A percentile compares a stretch with the other conserved stretches of the same genome.
These are phyloP conservation scores for Sphenodon punctatus DNA, from an alignment of 2,797 vertebrate genomes.

Conservation along the genomic window DNA sequence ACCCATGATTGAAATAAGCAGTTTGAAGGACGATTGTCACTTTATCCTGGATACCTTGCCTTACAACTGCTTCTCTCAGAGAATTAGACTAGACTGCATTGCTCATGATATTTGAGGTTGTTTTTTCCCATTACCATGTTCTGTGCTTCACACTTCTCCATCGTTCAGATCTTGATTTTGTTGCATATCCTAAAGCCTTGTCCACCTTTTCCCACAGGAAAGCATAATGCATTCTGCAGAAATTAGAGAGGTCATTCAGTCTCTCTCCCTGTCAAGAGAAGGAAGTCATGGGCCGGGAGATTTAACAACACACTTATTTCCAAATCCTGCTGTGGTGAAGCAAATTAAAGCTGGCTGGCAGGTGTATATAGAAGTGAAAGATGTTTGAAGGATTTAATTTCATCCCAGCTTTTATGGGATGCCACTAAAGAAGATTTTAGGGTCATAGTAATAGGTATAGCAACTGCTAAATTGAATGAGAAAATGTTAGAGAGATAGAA, in stretches of 20 bases:
- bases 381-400: slow-evolving; percentile 30
- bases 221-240: neutral
- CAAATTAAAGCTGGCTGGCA: slow-evolving; percentile 33
- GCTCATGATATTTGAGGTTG: neutral
- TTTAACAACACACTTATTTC: slow-evolving; percentile 45
- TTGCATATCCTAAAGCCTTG: neutral
- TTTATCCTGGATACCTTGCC: too few relatives aligned
- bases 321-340: slow-evolving; percentile 5
- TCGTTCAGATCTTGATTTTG: neutral
- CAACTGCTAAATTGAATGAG: neutral
- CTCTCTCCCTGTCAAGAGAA: slow-evolving; percentile 29
- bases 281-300: slow-evolving; percentile 12
- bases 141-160: neutral
- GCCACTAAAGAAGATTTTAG: neutral
- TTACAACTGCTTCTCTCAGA: too few relatives aligned
- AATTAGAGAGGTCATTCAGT: slow-evolving; percentile 44
- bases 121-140: neutral
- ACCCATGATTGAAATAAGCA: too few relatives aligned
- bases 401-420: slow-evolving; percentile 5
- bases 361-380: neutral
- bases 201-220: neutral
- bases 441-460: neutral
- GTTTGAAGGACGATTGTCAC: too few relatives aligned
- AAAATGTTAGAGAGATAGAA: neutral
- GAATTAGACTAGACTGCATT: too few relatives aligned